These are phyloP conservation scores for Megaceryle torquata DNA, from an alignment of 2,113 vertebrate genomes.

Conservation along the genomic window DNA sequence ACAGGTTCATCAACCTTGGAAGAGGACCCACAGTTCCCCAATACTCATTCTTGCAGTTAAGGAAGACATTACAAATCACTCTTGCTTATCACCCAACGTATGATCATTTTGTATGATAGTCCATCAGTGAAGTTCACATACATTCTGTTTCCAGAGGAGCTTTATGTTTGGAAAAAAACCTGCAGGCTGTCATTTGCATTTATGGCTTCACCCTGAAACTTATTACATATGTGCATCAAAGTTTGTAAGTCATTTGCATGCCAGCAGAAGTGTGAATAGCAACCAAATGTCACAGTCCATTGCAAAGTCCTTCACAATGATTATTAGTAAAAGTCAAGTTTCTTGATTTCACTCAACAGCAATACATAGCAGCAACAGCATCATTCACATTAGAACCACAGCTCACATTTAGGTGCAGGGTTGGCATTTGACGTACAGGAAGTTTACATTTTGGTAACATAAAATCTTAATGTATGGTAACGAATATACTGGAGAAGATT, in stretches of 20 bases:
- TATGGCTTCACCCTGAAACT: background rate
- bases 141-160: background rate
- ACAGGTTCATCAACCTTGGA: background rate
- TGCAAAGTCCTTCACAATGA: background rate
- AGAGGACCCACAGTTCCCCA: background rate
- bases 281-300: background rate
- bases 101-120: fast-evolving
- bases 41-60: too few relatives aligned
- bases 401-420: background rate
- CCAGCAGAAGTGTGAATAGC: background rate
- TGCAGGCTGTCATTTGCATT: background rate
- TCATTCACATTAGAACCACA: background rate
- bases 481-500: background rate
- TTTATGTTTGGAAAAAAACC: background rate
- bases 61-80: background rate
- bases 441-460: background rate
- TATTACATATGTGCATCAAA: background rate
- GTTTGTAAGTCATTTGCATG: background rate
- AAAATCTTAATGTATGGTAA: background rate
- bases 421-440: background rate
- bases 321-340: background rate
- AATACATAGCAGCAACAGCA: background rate
- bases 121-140: background rate
- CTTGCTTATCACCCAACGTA: background rate
- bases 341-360: background rate